Conservation (phyloP, 2,888 invertebrate genomes). For the Erannis defoliaria region DNA sequence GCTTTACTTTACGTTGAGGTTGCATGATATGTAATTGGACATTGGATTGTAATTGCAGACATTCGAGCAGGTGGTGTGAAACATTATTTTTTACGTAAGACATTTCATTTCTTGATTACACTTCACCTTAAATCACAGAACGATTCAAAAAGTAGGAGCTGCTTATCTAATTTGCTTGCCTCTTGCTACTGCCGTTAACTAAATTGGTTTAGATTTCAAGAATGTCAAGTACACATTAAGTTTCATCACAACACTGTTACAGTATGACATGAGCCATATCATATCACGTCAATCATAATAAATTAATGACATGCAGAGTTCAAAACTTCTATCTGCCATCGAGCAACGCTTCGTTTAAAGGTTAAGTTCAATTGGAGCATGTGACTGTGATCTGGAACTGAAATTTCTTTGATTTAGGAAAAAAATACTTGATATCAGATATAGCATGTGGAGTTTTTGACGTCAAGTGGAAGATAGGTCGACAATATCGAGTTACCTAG, state of each 20-base stretch:
- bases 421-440: too few relatives aligned
- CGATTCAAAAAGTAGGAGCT: neutral
- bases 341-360: constrained; percentile 38
- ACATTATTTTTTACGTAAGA: too few relatives aligned
- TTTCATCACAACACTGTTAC: constrained; percentile 20
- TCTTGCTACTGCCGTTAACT: constrained; percentile 1
- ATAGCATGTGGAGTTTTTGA: too few relatives aligned
- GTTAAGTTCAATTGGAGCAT: constrained; percentile 36
- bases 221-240: constrained; percentile 22
- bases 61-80: too few relatives aligned
- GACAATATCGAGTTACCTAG: too few relatives aligned
- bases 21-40: too few relatives aligned
- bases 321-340: constrained; percentile 34
- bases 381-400: constrained; percentile 20
- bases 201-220: constrained; percentile 26
- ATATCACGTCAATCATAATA: constrained; percentile 33
- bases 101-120: too few relatives aligned
- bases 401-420: neutral
- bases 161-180: neutral
- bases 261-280: constrained; percentile 27
- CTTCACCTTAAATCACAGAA: too few relatives aligned
- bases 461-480: too few relatives aligned
- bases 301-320: constrained; percentile 32
- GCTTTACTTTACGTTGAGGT: too few relatives aligned
- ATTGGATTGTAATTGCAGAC: too few relatives aligned